These are phyloP conservation scores for Uria aalge DNA, from an alignment of 2,113 vertebrate species.

Conservation along the genomic window DNA sequence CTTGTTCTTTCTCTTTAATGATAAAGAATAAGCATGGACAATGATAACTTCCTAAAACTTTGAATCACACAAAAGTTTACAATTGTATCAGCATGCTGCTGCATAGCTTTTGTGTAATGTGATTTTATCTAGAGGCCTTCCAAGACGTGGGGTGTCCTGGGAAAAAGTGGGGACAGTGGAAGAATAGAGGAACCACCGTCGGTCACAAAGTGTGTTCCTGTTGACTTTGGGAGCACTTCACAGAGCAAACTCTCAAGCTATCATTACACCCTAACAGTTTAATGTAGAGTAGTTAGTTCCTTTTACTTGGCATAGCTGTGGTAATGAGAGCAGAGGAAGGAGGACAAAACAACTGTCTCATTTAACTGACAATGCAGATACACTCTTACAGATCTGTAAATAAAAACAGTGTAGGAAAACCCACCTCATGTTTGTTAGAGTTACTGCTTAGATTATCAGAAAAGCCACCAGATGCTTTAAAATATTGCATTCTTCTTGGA, in stretches of 20 bases:
- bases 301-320: neutral
- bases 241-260: neutral
- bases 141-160: neutral
- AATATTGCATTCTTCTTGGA: neutral
- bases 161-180: fast-evolving
- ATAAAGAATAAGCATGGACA: neutral
- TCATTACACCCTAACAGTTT: neutral
- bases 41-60: neutral
- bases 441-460: neutral
- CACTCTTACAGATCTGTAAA: neutral
- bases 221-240: neutral
- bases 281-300: neutral
- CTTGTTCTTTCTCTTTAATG: neutral
- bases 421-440: neutral
- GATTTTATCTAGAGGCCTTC: neutral
- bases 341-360: neutral
- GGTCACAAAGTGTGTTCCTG: neutral
- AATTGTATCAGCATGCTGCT: neutral
- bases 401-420: neutral
- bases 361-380: neutral
- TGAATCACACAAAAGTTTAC: neutral
- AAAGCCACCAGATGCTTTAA: neutral
- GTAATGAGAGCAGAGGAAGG: neutral
- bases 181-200: neutral
- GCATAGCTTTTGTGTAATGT: neutral